phyloP scores from a whole-genome alignment of 2,797 vertebrate genomes.

The Anniella stebbinsi region DNA sequence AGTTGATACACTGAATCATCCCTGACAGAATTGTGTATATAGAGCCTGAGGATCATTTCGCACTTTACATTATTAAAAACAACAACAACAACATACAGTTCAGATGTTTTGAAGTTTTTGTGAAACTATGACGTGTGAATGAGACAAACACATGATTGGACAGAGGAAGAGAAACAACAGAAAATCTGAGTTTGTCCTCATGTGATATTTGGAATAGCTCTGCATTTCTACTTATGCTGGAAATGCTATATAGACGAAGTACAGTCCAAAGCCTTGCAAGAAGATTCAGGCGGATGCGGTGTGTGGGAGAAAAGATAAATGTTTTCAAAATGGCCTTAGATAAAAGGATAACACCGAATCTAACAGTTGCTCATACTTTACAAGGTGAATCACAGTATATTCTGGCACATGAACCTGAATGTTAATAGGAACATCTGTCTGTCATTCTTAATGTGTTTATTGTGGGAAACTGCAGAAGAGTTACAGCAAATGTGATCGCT shows the following conservation, averaged over 20 bases:
- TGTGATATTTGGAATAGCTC: too few species aligned
- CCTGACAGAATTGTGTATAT: neutral
- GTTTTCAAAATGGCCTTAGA: neutral
- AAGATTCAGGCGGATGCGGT: neutral
- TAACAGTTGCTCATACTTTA: neutral
- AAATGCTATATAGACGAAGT: neutral
- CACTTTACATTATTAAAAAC: neutral
- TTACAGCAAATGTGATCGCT: neutral
- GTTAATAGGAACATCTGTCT: slow-evolving; percentile 1
- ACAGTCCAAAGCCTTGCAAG: neutral
- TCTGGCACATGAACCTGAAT: neutral
- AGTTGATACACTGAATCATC: neutral
- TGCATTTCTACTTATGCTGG: too few species aligned
- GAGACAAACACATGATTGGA: neutral
- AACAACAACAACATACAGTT: too few species aligned
- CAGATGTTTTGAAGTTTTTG: neutral
- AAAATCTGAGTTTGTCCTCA: too few species aligned
- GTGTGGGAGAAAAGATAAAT: neutral
- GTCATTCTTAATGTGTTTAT: neutral
- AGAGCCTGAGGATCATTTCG: neutral
- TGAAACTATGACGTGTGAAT: neutral
- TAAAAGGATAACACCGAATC: neutral
- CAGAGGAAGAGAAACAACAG: neutral
- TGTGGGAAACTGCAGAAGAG: neutral
- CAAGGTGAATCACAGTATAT: neutral